Evolutionary conservation across 2,797 vertebrate species (phyloP).

Genomic region (Pogoniulus pusillus): DNA sequence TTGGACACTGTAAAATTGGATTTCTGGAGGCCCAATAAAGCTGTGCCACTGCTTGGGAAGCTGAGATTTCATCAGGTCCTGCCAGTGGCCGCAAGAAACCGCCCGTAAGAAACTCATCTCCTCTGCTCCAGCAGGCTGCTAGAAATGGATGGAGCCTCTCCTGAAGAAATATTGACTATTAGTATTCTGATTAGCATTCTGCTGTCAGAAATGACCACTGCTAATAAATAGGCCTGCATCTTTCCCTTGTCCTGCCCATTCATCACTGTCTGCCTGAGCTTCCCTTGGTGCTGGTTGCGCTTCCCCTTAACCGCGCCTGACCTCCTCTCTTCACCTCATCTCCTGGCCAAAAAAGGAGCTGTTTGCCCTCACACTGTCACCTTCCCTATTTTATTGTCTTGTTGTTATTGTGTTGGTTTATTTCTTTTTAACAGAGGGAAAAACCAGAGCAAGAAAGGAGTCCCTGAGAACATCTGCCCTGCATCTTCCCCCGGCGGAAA

Average conservation of each 20-base stretch:
- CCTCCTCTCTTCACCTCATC: neutral
- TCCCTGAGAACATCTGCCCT: neutral
- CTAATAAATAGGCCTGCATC: conserved; percentile 36
- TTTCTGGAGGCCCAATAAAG: conserved; percentile 58
- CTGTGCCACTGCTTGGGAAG: neutral
- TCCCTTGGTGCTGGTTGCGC: neutral
- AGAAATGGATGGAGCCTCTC: conserved; percentile 33
- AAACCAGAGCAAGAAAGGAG: neutral
- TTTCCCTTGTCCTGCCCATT: conserved; percentile 1
- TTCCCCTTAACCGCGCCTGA: neutral
- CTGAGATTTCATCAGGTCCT: conserved; percentile 21
- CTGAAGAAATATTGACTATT: conserved; percentile 38
- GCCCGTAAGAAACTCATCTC: conserved; percentile 14
- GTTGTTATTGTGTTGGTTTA: neutral
- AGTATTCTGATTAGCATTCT: conserved; percentile 41
- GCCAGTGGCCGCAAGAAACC: neutral
- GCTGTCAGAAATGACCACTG: conserved; percentile 43
- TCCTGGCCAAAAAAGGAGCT: neutral
- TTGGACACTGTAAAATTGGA: conserved; percentile 59
- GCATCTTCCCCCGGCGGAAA: rapidly evolving
- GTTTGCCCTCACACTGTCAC: neutral
- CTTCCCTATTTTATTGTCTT: neutral
- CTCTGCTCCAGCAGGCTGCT: conserved; percentile 24
- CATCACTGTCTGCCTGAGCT: conserved; percentile 28
- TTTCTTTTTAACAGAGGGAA: neutral